Conservation (phyloP, 2,113 vertebrate species). For the Psammodynastes pulverulentus region DNA sequence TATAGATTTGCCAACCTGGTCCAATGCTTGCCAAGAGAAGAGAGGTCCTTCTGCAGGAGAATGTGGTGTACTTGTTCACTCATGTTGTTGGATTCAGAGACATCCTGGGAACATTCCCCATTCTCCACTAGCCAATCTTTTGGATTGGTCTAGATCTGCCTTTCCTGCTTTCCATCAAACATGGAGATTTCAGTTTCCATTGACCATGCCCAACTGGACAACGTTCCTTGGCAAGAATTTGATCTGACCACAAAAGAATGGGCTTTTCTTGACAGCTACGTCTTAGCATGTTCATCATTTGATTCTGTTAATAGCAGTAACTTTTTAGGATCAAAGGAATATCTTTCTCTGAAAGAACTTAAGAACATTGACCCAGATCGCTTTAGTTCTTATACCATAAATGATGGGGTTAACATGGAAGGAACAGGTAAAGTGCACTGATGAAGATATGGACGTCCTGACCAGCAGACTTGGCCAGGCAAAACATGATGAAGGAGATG, state of each 20-base stretch:
- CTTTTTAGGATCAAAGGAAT: neutral
- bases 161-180: neutral
- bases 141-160: neutral
- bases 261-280: neutral
- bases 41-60: too few relatives aligned
- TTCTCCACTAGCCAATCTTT: neutral
- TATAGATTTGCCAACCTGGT: too few relatives aligned
- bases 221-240: neutral
- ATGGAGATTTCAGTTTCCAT: neutral
- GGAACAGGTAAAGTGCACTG: neutral
- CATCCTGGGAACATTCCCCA: too few relatives aligned
- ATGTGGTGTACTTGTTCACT: too few relatives aligned
- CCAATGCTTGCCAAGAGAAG: too few relatives aligned
- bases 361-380: neutral
- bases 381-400: neutral
- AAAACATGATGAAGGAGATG: neutral
- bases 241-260: neutral
- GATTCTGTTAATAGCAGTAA: neutral
- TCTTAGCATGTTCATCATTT: neutral
- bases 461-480: neutral
- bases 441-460: neutral
- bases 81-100: too few relatives aligned
- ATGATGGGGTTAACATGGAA: neutral
- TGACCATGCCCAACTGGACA: neutral
- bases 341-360: constrained; percentile 44